Evolutionary conservation across 2,797 vertebrate species (phyloP).

Genomic region (Vespertilio murinus): DNA sequence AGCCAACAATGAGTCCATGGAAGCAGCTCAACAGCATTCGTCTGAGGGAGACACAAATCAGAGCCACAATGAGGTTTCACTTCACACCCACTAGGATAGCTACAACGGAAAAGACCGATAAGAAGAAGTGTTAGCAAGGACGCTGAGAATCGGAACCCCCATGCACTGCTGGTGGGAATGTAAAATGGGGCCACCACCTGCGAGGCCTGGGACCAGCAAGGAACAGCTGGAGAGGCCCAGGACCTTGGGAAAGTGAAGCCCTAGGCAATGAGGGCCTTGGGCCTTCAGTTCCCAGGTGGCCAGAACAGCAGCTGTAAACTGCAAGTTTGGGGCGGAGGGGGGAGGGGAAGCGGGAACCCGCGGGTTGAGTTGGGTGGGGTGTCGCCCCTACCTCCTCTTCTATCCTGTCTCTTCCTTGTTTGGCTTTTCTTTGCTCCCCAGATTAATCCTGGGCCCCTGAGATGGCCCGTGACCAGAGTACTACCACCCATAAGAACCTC

Average conservation of each 20-base stretch:
- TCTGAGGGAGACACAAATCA: background rate
- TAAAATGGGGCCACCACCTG: background rate
- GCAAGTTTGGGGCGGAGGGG: background rate
- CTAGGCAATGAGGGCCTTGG: background rate
- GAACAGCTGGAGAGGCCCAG: background rate
- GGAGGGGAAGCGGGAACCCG: too few relatives aligned
- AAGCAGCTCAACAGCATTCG: background rate
- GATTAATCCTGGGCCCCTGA: background rate
- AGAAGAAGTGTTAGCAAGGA: background rate
- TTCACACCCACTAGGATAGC: background rate
- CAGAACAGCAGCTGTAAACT: background rate
- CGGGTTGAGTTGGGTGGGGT: background rate
- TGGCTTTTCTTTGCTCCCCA: background rate
- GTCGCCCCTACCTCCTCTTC: background rate
- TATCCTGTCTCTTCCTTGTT: background rate
- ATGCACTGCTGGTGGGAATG: too few relatives aligned
- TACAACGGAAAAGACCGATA: background rate
- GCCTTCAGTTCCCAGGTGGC: background rate
- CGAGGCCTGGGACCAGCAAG: background rate
- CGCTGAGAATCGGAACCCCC: background rate
- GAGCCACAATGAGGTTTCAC: background rate
- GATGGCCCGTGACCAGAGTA: background rate
- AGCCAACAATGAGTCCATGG: background rate
- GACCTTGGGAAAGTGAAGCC: background rate
- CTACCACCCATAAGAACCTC: slow-evolving; percentile 10